Base-by-base conservation (phyloP, 2,797 vertebrate genomes). In the Phyllotis vaccarum region DNA sequence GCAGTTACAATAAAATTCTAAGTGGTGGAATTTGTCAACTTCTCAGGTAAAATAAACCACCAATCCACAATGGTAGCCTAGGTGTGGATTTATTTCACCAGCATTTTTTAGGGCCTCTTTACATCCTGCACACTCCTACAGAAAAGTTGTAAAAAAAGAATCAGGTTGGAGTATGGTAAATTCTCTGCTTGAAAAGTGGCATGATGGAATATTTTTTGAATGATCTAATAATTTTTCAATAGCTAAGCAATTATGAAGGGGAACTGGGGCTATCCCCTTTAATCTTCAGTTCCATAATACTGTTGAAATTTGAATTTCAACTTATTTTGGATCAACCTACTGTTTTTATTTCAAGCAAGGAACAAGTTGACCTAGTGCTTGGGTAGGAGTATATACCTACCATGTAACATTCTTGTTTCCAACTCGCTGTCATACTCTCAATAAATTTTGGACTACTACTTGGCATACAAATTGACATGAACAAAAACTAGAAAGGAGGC, bases 381-480 rank as follows among this genome's bases (percentile, higher is more conserved):
- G 16, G 21, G 72, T 58, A 74, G 31, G 13, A 56, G 24, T 93
- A 54, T 56, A 81, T 89, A 88, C 13, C 31, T 82, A 34, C 11
- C 62, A 0, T 64, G 52, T 72, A 76, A 86, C 40, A 13, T 56
- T 88, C 10, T 6, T 54, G 1, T 60, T 94, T 95, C 74, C 19
- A 85, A 6, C 4, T 74, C 80, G 81, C n/a, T 83, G 1, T 58
- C 75, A 92, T 66, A 74, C 29, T n/a, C 24, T 68, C 58, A 43
- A 37, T 93, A 89, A 89, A 89, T 90, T 17, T 43, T 78, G 78
- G 34, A 70, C 10, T 92, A 92, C 78, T 79, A 43, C 5, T 31
- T 74, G 6, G 56, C 76, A 1, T 79, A 58, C 3, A 75, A 94
- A 92, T 31, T 91, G 54, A 27, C 2, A 80, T 87, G 78, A 78